These are phyloP conservation scores for Phrynocephalus versicolor DNA, from an alignment of 2,113 vertebrate species.

Conservation along the genomic window DNA sequence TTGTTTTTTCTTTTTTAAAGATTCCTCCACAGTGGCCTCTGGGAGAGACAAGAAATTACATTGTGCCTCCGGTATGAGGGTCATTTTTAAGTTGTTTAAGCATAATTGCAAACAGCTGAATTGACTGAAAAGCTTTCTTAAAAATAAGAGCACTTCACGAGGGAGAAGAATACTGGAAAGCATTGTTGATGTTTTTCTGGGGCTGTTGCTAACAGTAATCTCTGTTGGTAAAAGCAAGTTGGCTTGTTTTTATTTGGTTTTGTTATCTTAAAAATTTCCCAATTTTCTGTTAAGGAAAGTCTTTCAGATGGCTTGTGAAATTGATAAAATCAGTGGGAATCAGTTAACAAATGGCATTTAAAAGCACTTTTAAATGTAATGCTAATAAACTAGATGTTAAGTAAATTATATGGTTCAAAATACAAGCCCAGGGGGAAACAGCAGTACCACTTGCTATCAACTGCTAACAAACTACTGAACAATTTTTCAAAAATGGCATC, in stretches of 20 bases:
- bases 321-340: neutral
- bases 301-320: neutral
- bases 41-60: slow-evolving; percentile 77
- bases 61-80: slow-evolving; percentile 75
- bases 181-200: neutral
- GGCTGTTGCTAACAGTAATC: neutral
- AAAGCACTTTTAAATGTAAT: neutral
- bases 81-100: slow-evolving; percentile 14
- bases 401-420: neutral
- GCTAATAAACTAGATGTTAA: neutral
- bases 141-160: neutral
- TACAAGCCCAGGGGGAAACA: neutral
- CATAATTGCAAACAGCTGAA: neutral
- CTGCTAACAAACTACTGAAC: too few relatives aligned
- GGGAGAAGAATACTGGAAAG: neutral
- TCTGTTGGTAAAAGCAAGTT: neutral
- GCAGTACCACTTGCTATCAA: neutral
- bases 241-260: neutral
- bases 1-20: slow-evolving; percentile 72
- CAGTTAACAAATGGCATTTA: neutral
- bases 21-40: slow-evolving; percentile 75
- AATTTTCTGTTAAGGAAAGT: neutral
- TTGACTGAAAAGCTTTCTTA: neutral
- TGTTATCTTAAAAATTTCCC: neutral
- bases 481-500: neutral